Conservation (phyloP, 2,113 vertebrate species). For the Stigmatopora argus region DNA sequence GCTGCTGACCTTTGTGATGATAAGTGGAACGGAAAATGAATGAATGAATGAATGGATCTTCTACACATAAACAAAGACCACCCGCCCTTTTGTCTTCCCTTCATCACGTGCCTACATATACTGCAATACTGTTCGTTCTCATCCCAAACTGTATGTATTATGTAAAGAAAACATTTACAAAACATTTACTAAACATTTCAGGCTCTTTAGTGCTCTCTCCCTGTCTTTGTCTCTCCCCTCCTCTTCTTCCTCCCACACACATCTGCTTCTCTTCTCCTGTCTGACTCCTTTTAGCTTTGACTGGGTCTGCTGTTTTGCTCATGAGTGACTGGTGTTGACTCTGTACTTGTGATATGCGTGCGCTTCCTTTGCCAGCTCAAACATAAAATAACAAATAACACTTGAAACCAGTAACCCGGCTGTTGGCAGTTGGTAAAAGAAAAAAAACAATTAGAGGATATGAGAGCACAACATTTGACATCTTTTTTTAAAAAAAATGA, state of each 20-base stretch:
- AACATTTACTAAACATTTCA: slow-evolving; percentile 28
- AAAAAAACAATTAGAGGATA: background rate
- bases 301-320: slow-evolving; percentile 14
- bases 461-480: background rate
- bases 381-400: background rate
- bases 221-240: slow-evolving; percentile 16
- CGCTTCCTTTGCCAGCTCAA: background rate
- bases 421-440: slow-evolving; percentile 6
- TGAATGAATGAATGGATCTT: background rate
- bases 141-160: slow-evolving; percentile 15
- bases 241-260: slow-evolving; percentile 60
- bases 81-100: slow-evolving; percentile 11
- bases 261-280: slow-evolving; percentile 48
- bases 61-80: background rate
- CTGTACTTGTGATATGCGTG: background rate
- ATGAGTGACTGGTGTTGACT: slow-evolving; percentile 1
- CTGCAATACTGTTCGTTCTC: slow-evolving; percentile 2
- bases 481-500: background rate
- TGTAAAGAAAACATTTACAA: slow-evolving; percentile 11
- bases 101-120: background rate
- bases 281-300: slow-evolving; percentile 24
- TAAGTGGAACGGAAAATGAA: too few relatives aligned
- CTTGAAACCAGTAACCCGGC: background rate
- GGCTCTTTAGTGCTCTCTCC: slow-evolving; percentile 12
- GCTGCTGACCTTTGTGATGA: too few relatives aligned